These are phyloP conservation scores for Anthoscopus minutus DNA, from an alignment of 2,113 vertebrate genomes.

Conservation along the genomic window DNA sequence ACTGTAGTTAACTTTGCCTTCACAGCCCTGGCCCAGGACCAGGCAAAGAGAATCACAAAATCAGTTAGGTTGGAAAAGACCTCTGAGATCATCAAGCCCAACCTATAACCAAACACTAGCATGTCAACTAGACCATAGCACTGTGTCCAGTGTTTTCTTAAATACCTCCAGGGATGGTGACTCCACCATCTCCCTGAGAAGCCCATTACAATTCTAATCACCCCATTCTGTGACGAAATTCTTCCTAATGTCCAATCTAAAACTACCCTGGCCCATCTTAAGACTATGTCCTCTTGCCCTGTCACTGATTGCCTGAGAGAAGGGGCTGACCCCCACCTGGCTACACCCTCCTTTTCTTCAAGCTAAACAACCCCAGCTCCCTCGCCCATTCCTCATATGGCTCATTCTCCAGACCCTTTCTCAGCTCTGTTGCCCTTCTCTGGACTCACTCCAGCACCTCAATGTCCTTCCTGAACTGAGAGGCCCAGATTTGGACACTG, in stretches of 20 bases:
- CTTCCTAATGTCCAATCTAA: background rate
- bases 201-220: background rate
- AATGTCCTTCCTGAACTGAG: background rate
- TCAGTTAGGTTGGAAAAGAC: background rate
- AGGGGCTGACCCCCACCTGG: background rate
- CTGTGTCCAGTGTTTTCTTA: background rate
- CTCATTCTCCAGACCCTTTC: background rate
- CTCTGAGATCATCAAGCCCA: background rate
- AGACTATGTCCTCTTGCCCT: background rate
- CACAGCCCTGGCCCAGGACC: background rate
- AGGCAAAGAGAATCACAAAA: background rate
- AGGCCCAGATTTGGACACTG: background rate
- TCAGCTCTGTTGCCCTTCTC: background rate
- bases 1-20: too few relatives aligned
- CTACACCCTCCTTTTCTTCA: background rate
- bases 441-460: background rate
- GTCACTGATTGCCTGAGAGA: background rate
- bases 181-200: background rate
- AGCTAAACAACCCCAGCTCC: background rate
- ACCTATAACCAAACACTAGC: background rate
- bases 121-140: background rate
- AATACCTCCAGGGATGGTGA: accelerated
- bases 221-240: background rate
- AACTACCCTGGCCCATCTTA: background rate
- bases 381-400: background rate